phyloP scores from a whole-genome alignment of 2,888 invertebrate species.

The Steinernema hermaphroditum region DNA sequence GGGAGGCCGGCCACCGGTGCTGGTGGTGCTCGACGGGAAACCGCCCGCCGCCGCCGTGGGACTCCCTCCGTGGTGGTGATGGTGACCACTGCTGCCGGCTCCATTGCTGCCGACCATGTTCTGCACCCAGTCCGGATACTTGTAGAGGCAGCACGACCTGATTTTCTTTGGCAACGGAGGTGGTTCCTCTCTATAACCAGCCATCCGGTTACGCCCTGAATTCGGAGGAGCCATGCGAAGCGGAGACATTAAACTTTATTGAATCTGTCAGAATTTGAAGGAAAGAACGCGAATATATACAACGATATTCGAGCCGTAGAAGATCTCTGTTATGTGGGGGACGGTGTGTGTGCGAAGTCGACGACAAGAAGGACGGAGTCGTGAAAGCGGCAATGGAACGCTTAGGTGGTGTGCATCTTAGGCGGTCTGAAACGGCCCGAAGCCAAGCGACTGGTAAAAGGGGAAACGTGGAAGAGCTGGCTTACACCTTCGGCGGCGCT shows the following conservation, averaged over 20 bases:
- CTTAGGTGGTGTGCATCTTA: conserved; percentile 23
- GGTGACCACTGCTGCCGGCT: background rate
- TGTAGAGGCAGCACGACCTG: conserved; percentile 62
- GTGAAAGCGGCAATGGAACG: background rate
- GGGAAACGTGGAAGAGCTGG: conserved; percentile 18
- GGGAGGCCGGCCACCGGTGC: conserved; percentile 61
- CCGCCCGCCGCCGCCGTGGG: background rate
- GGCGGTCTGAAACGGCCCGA: conserved; percentile 21
- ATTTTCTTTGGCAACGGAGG: conserved; percentile 60
- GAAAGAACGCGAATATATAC: conserved; percentile 16
- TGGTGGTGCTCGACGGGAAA: conserved; percentile 59
- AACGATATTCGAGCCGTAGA: conserved; percentile 14
- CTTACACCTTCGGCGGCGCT: conserved; percentile 40
- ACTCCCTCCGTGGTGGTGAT: conserved; percentile 26
- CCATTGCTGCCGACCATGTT: conserved; percentile 33
- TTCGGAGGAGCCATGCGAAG: conserved; percentile 20
- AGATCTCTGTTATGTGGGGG: background rate
- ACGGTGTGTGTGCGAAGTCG: background rate
- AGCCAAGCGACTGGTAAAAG: conserved; percentile 15
- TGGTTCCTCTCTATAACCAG: conserved; percentile 51
- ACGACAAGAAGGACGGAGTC: background rate
- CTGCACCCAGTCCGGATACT: conserved; percentile 65
- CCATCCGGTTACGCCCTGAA: background rate
- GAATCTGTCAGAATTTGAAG: background rate
- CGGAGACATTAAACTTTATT: conserved; percentile 25